Base-by-base conservation (phyloP, 2,113 vertebrate species). In the Psittacus erithacus region DNA sequence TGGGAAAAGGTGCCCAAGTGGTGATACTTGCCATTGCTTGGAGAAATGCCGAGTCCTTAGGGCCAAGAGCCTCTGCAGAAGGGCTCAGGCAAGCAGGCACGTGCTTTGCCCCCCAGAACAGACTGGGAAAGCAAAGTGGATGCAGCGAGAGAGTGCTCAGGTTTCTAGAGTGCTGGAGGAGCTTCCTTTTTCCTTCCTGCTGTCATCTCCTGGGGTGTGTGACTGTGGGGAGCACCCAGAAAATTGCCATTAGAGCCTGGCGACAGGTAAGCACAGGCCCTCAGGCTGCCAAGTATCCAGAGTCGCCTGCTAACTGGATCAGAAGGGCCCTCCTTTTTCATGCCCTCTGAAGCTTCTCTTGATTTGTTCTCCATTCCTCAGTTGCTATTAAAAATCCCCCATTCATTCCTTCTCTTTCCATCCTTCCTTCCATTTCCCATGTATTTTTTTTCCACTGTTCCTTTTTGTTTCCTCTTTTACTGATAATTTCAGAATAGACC, bases 191-290 rank as follows among this genome's bases (percentile, higher is more conserved):
- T 92, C 97, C 96, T 76, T 91, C 95, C 95, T 93, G 93, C 96
- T 97, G 71, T 93, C 82, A 91, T 96, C 91, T 97, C 83, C 88
- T 93, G 95, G 86, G 93, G 74, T 93, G 31, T 96, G 95, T 97
- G 94, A 94, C 97, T 97, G 94, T 96, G 94, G 94, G 95, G 82
- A 97, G 97, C 96, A 97, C 97, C 96, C 96, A 97, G 96, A 97
- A 97, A 97, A 81, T 92, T 96, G 97, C 97, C 97, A 96, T 97
- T 96, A 90, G 95, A 94, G 92, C 92, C 94, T 89, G 88, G 91
- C 7, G 94, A 95, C 95, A 97, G 95, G 85, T 85, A 92, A 96
- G 80, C 95, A 88, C 78, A 94, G 94, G 95, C 90, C 85, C 93
- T 80, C 77, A 13, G 97, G 92, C 97, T 96, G 91, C 96, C 95